Base-by-base conservation (phyloP, 2,113 vertebrate species). In the Pomatorhinus ruficollis region DNA sequence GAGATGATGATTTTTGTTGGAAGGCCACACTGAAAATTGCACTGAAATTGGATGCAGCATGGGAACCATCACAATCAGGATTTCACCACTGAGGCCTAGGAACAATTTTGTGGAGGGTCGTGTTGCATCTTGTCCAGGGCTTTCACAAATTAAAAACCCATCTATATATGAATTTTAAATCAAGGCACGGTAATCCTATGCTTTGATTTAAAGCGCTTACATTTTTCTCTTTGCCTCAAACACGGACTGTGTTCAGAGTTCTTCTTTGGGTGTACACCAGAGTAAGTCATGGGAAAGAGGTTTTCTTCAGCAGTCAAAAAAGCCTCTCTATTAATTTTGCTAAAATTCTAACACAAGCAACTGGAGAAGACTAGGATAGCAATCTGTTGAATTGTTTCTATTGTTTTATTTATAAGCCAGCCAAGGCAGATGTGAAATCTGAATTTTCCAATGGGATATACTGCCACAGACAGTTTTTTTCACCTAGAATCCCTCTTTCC, bases 21-120 rank as follows among this genome's bases (percentile, higher is more conserved):
- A 87, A 98, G 89, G 70, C 68, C 82, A 83, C 80, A 60, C 47
- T 88, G 27, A 28, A 47, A 85, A 52, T 72, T 94, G 69, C 40
- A 42, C 33, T 90, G 95, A 95, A 97, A 95, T 91, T 93, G 72
- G 61, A 80, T 81, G 83, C 50, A 87, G 15, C 33, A 64, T 87
- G 75, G 69, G 96, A 92, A 93, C 30, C 24, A 22, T 79, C 30
- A 7, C 83, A 81, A 95, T 80, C 70, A 49, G 76, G 44, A 84
- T 16, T 65, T 97, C 37, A 92, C 66, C 66, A 69, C 52, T 92
- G 65, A 85, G 85, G 56, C 57, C 37, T 44, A 65, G 64, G 74
- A 91, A 57, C 25, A 42, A 25, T 92, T 95, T 82, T 87, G 70
- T 30, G 15, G 53, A 69, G 83, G 54, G 87, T 97, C 54, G 16